Conservation (phyloP, 2,113 vertebrate species). For the Oreochromis tanganicae region DNA sequence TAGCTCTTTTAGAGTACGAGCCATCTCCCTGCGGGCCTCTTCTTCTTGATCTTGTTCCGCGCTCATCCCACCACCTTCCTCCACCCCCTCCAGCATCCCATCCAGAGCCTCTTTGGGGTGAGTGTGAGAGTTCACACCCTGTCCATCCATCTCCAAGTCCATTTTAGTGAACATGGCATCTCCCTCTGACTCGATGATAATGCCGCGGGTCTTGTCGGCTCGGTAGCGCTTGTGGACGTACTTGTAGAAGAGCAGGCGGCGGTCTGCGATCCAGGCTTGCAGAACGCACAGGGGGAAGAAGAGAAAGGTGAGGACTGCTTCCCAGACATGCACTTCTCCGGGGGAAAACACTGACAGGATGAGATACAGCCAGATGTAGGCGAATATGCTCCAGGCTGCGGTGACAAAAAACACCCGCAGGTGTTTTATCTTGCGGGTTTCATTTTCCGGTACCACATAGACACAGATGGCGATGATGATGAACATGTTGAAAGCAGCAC, state of each 20-base stretch:
- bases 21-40: constrained; percentile 77
- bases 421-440: constrained; percentile 78
- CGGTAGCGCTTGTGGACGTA: constrained; percentile 80
- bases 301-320: constrained; percentile 79
- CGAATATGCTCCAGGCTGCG: constrained; percentile 80
- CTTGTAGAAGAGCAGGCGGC: constrained; percentile 80
- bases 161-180: constrained; percentile 76
- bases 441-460: constrained; percentile 79
- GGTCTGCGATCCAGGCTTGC: constrained; percentile 82
- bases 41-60: constrained; percentile 71
- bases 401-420: constrained; percentile 82
- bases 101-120: constrained; percentile 73
- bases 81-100: constrained; percentile 71
- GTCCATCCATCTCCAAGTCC: constrained; percentile 80
- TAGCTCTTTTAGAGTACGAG: constrained; percentile 77
- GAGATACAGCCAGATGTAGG: constrained; percentile 84
- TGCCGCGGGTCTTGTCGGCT: constrained; percentile 74
- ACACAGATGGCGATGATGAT: constrained; percentile 82
- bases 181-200: constrained; percentile 80
- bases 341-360: constrained; percentile 80
- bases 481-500: constrained; percentile 86
- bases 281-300: constrained; percentile 82
- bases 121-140: constrained; percentile 68
- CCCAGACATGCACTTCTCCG: constrained; percentile 78
- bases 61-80: constrained; percentile 63